phyloP scores from a whole-genome alignment of 2,888 invertebrate species.

The Ceratothoa steindachneri region DNA sequence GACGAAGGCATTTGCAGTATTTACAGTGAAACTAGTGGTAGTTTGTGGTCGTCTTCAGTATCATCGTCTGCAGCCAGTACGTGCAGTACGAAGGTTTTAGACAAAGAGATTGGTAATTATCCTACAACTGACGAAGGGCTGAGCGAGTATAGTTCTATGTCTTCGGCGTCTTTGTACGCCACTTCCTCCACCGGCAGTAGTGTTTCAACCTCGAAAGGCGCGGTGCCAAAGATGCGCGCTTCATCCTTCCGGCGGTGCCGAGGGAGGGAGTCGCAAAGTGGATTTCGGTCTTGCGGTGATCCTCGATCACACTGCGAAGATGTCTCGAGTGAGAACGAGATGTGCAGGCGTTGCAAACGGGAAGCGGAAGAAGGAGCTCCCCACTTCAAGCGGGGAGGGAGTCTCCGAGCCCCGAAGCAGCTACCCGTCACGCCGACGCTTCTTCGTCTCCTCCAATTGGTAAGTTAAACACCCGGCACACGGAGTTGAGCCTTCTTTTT shows the following conservation, averaged over 20 bases:
- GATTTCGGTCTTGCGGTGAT: background rate
- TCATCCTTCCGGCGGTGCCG: background rate
- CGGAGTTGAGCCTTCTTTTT: too few species aligned
- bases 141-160: background rate
- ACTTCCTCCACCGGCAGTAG: background rate
- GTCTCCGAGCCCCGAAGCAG: slow-evolving; percentile 26
- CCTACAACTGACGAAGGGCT: slow-evolving; percentile 1
- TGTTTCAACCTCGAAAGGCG: background rate
- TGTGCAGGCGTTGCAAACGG: slow-evolving; percentile 31
- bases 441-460: slow-evolving; percentile 34
- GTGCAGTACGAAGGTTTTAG: background rate
- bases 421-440: slow-evolving; percentile 41
- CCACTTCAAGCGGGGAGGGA: slow-evolving; percentile 21
- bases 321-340: slow-evolving; percentile 27
- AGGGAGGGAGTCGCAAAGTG: background rate
- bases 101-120: background rate
- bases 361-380: slow-evolving; percentile 21
- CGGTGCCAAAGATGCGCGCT: background rate
- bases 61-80: slow-evolving; percentile 7
- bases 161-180: background rate
- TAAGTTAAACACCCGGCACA: too few species aligned
- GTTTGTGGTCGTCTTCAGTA: slow-evolving; percentile 5
- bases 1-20: slow-evolving; percentile 8
- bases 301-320: slow-evolving; percentile 14
- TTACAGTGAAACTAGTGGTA: slow-evolving; percentile 8